Conservation (phyloP, 1,140 invertebrate species). For the Cotesia glomerata region DNA sequence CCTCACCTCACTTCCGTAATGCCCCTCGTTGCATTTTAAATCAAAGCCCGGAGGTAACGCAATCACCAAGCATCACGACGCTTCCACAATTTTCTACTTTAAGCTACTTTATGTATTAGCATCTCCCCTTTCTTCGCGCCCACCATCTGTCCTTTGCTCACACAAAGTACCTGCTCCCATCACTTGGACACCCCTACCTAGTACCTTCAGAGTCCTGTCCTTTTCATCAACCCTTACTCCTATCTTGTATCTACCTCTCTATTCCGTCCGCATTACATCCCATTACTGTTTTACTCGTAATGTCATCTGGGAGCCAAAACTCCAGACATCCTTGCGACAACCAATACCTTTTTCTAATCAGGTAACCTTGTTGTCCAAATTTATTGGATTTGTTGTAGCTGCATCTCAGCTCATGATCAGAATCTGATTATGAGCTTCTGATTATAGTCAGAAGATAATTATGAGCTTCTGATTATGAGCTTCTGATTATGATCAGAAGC, state of each 20-base stretch:
- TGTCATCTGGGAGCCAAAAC: neutral
- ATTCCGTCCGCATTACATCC: neutral
- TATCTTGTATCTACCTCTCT: neutral
- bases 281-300: constrained; percentile 9
- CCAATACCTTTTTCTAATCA: constrained; percentile 42
- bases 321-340: constrained; percentile 24
- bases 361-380: constrained; percentile 63
- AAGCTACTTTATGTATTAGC: constrained; percentile 66
- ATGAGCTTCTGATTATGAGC: too few species aligned
- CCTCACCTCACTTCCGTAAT: constrained; percentile 35
- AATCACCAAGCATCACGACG: constrained; percentile 65
- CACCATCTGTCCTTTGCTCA: neutral
- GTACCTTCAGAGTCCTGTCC: constrained; percentile 22
- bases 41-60: constrained; percentile 65
- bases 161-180: constrained; percentile 10
- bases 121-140: constrained; percentile 33
- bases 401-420: neutral
- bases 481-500: too few species aligned
- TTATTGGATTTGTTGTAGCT: constrained; percentile 33
- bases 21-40: constrained; percentile 64
- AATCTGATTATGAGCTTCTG: neutral
- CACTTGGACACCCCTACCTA: neutral
- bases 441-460: neutral
- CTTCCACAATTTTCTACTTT: constrained; percentile 66
- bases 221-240: constrained; percentile 27